Evolutionary conservation across 1,140 invertebrate species (phyloP).

Genomic region (Cotesia typhae): DNA sequence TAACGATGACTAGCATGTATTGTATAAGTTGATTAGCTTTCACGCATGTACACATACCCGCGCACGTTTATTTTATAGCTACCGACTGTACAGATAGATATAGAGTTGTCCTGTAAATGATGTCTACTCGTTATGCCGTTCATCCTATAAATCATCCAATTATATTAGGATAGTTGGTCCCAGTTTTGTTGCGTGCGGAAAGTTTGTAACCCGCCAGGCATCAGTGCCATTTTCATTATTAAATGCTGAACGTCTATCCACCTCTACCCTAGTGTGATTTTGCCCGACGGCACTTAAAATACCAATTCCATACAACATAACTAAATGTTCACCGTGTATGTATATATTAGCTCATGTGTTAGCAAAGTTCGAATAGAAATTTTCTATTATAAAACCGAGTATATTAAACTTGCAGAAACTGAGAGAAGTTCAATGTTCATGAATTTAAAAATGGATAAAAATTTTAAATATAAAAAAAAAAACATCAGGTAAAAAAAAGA

Average conservation of each 20-base stretch:
- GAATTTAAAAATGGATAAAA: too few species aligned
- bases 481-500: not conserved
- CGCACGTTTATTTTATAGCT: not conserved
- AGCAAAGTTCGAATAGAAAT: too few species aligned
- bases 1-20: constrained; percentile 5
- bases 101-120: not conserved
- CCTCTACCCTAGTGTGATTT: not conserved
- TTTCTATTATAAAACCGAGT: too few species aligned
- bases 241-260: not conserved
- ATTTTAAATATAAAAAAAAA: not conserved
- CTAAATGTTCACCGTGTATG: not conserved
- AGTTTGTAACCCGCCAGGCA: constrained; percentile 14
- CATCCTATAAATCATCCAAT: constrained; percentile 43
- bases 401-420: too few species aligned
- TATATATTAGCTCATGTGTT: constrained; percentile 1
- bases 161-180: constrained; percentile 34
- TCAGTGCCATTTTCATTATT: constrained; percentile 28
- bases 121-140: constrained; percentile 22
- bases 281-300: not conserved
- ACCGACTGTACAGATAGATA: not conserved
- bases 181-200: constrained; percentile 21
- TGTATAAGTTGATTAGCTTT: constrained; percentile 22
- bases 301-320: constrained; percentile 10
- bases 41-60: not conserved
- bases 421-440: too few species aligned